Conservation (phyloP, 2,797 vertebrate genomes). For the Dryobates pubescens region DNA sequence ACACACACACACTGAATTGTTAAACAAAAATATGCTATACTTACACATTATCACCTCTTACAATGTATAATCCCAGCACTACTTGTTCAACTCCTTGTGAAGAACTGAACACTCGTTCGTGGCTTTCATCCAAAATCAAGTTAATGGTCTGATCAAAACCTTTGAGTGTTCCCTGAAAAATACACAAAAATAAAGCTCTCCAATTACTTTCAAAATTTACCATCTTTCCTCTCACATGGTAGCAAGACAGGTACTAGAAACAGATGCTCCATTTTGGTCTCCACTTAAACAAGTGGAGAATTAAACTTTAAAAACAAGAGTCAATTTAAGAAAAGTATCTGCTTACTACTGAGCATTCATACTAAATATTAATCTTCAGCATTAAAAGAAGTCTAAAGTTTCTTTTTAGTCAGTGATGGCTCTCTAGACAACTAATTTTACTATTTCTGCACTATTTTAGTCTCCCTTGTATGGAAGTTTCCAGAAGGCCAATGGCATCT, state of each 20-base stretch:
- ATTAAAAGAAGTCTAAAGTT: background rate
- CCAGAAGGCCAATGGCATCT: too few relatives aligned
- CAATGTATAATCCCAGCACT: conserved; percentile 96
- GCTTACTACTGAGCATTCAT: background rate
- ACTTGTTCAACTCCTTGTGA: conserved; percentile 98
- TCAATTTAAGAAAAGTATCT: background rate
- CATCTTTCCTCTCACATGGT: background rate
- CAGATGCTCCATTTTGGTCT: background rate
- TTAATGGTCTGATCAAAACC: conserved; percentile 99
- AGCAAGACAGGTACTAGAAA: background rate
- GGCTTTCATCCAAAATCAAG: conserved; percentile 98
- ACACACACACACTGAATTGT: background rate
- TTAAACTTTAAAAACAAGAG: background rate
- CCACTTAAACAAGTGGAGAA: conserved; percentile 11
- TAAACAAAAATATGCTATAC: conserved; percentile 64
- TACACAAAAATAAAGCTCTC: background rate
- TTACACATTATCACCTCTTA: conserved; percentile 98
- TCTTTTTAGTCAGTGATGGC: background rate
- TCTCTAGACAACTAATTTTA: background rate
- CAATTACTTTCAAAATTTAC: background rate
- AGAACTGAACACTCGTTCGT: conserved; percentile 98
- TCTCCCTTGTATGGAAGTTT: background rate
- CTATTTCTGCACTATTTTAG: background rate
- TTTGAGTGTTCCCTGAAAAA: conserved; percentile 91
- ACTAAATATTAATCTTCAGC: background rate